These are phyloP conservation scores for Zygothrica quintamaculata DNA, from an alignment of 2,888 invertebrate genomes.

Conservation along the genomic window DNA sequence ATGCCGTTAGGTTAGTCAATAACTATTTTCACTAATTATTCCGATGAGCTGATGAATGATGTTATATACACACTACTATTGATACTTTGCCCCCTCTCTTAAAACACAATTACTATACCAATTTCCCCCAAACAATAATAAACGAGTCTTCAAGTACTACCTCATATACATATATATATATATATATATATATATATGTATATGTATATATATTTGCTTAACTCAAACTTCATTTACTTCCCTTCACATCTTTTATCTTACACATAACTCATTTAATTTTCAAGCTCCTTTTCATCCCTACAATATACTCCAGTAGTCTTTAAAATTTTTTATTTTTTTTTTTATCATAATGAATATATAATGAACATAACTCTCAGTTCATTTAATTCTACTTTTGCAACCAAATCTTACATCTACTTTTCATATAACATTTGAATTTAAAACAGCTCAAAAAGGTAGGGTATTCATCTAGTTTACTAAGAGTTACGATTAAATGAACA, in stretches of 20 bases:
- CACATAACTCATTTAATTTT: too few relatives aligned
- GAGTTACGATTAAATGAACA: slow-evolving; percentile 38
- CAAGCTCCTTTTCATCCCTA: background rate
- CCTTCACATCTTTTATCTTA: too few relatives aligned
- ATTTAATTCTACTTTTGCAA: slow-evolving; percentile 51
- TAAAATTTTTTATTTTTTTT: background rate
- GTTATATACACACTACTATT: too few relatives aligned
- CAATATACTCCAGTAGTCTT: background rate
- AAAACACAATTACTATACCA: too few relatives aligned
- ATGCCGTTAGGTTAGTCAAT: slow-evolving; percentile 42
- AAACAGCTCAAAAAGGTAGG: slow-evolving; percentile 41
- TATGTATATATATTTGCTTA: too few relatives aligned
- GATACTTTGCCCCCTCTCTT: too few relatives aligned
- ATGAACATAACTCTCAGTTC: slow-evolving; percentile 53
- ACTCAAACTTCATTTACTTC: too few relatives aligned
- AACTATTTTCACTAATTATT: slow-evolving; percentile 1
- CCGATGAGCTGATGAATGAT: background rate
- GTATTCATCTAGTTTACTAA: slow-evolving; percentile 35
- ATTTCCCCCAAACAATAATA: too few relatives aligned
- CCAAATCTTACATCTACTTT: slow-evolving; percentile 30
- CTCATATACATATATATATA: too few relatives aligned
- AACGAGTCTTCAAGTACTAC: too few relatives aligned
- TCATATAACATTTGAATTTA: background rate
- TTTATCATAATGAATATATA: slow-evolving; percentile 56
- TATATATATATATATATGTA: too few relatives aligned